phyloP scores from a whole-genome alignment of 2,888 invertebrate species.

The Tenthredo mesomela region DNA sequence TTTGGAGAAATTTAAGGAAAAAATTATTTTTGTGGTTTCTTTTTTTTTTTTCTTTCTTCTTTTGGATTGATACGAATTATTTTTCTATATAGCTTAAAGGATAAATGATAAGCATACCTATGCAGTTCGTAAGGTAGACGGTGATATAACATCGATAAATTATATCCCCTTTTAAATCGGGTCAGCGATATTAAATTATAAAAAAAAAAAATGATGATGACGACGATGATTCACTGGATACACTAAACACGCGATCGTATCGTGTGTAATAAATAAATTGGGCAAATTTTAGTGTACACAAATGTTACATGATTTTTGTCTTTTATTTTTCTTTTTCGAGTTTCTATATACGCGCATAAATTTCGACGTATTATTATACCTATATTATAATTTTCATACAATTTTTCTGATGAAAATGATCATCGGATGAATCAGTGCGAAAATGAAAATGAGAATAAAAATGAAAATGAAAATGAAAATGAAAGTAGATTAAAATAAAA shows the following conservation, averaged over 20 bases:
- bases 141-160: background rate
- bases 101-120: background rate
- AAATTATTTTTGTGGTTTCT: too few relatives aligned
- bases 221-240: background rate
- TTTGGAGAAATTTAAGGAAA: background rate
- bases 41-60: too few relatives aligned
- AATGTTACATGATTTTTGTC: background rate
- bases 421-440: background rate
- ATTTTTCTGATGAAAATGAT: background rate
- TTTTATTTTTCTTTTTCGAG: background rate
- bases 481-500: constrained; percentile 45
- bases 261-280: background rate
- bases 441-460: background rate
- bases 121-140: background rate
- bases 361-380: background rate
- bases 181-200: background rate
- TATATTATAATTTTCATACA: background rate
- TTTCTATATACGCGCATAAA: background rate
- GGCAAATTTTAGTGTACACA: background rate
- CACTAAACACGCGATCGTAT: background rate
- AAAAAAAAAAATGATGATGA: background rate
- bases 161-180: constrained; percentile 3
- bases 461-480: background rate
- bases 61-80: background rate
- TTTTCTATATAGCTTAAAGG: background rate